Percentiles rank a stretch among this genome's conserved stretches.
Conservation (phyloP, 1,140 invertebrate species). For the Apis laboriosa region DNA sequence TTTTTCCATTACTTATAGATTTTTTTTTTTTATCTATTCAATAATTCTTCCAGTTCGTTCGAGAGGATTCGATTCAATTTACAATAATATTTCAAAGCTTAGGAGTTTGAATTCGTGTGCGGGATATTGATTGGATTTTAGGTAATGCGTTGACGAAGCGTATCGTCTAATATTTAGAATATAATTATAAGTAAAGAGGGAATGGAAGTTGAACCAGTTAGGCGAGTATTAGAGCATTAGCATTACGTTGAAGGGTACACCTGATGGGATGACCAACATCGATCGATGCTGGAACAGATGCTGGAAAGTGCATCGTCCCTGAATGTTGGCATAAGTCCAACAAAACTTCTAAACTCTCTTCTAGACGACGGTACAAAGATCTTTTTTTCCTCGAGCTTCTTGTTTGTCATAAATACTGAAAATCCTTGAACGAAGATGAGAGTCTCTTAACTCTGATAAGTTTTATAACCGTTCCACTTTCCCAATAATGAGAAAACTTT, state of each 20-base stretch:
- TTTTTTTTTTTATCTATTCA: no score
- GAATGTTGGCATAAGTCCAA: constrained; percentile 53
- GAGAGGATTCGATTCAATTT: no score
- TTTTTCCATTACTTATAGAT: no score
- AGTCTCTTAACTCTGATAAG: not conserved
- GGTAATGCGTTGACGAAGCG: not conserved
- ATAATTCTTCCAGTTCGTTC: no score
- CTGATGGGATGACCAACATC: constrained; percentile 54
- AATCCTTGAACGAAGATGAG: not conserved
- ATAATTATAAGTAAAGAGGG: no score
- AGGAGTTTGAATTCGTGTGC: no score
- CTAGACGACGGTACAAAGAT: constrained; percentile 28
- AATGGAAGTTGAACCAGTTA: not conserved
- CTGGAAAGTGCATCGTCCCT: constrained; percentile 58
- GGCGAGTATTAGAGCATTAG: constrained; percentile 26
- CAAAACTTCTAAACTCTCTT: constrained; percentile 44
- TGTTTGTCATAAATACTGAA: constrained; percentile 12
- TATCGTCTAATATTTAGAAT: not conserved
- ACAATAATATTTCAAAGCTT: no score
- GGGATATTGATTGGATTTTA: no score
- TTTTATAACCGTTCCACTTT: not conserved
- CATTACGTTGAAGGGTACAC: constrained; percentile 28
- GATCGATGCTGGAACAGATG: constrained; percentile 58
- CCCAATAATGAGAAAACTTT: not conserved
- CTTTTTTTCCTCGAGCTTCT: constrained; percentile 26